phyloP scores from a whole-genome alignment of 1,140 invertebrate species.

The Zaprionus tsacasi region DNA sequence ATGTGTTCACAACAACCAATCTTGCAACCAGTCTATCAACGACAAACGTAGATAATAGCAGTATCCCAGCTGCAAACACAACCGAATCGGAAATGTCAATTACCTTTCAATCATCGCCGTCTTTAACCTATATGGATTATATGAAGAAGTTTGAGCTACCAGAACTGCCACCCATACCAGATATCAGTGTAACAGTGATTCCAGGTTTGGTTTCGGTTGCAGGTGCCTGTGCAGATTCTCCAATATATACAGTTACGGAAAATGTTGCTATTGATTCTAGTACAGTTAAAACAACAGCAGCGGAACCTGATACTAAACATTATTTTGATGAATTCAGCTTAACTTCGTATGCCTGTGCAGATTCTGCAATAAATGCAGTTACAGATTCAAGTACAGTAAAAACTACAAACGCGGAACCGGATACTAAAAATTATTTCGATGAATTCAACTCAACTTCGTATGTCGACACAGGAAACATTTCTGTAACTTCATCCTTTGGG shows the following conservation, averaged over 20 bases:
- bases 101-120: slow-evolving; percentile 25
- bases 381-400: background rate
- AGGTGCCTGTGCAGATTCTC: background rate
- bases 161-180: slow-evolving; percentile 62
- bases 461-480: background rate
- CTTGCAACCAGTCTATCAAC: slow-evolving; percentile 8
- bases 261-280: background rate
- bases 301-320: background rate
- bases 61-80: background rate
- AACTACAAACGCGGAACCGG: background rate
- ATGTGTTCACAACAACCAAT: slow-evolving; percentile 55
- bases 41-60: background rate
- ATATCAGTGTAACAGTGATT: slow-evolving; percentile 15
- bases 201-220: background rate
- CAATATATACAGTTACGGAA: background rate
- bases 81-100: slow-evolving; percentile 24
- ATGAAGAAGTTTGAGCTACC: slow-evolving; percentile 75
- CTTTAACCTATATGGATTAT: slow-evolving; percentile 63
- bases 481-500: background rate
- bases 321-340: too few species aligned
- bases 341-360: background rate
- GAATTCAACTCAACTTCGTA: background rate
- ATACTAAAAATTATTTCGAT: background rate
- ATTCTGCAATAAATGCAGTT: background rate
- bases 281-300: background rate